These are phyloP conservation scores for Tragelaphus imberbis DNA, from an alignment of 2,113 vertebrate genomes.

Conservation along the genomic window DNA sequence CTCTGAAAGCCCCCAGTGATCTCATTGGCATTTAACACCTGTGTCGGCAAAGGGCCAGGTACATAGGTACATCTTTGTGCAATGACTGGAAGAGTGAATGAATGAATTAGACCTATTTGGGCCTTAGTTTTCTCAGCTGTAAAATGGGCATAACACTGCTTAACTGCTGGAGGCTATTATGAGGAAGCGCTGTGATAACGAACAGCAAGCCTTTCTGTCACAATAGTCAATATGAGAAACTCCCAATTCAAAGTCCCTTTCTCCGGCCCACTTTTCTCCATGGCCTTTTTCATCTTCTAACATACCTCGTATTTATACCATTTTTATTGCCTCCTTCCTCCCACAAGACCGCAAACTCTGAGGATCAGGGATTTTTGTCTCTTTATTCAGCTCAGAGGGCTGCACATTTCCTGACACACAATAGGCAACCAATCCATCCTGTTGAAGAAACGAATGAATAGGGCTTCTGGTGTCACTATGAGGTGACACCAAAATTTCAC, in stretches of 20 bases:
- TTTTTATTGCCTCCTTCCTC: background rate
- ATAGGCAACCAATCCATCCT: background rate
- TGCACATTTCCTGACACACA: background rate
- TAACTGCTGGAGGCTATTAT: background rate
- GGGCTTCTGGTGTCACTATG: background rate
- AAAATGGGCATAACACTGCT: background rate
- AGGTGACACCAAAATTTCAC: background rate
- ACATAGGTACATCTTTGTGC: background rate
- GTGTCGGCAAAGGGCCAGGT: background rate
- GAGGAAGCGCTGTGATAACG: background rate
- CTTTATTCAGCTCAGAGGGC: background rate
- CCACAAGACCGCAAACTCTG: background rate
- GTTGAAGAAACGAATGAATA: background rate
- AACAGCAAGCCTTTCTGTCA: background rate
- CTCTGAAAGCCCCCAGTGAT: rapidly evolving
- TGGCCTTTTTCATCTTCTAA: background rate
- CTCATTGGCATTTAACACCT: background rate
- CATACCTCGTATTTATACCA: background rate
- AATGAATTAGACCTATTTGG: background rate
- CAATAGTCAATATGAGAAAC: background rate
- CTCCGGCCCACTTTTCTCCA: background rate
- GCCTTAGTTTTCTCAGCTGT: background rate
- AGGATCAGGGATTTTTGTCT: background rate
- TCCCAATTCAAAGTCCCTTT: background rate
- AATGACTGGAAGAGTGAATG: background rate